phyloP scores from a whole-genome alignment of 2,888 invertebrate species.

The Lithophane leautieri region DNA sequence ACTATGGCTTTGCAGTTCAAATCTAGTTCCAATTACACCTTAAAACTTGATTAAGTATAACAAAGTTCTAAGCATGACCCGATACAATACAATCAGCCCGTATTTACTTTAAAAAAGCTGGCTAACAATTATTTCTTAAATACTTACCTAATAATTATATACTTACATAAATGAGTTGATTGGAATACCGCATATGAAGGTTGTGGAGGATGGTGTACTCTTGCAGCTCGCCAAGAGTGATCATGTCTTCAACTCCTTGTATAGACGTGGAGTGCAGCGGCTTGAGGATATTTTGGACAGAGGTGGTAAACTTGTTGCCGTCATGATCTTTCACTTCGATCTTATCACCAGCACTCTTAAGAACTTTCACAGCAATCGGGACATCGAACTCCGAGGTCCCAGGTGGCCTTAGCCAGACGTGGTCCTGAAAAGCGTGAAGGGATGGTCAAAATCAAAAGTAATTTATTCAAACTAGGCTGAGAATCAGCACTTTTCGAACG shows the following conservation, averaged over 20 bases:
- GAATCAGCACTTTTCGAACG: too few species aligned
- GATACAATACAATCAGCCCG: neutral
- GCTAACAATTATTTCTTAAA: neutral
- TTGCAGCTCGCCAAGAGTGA: slow-evolving; percentile 97
- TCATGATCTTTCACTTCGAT: slow-evolving; percentile 96
- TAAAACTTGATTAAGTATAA: neutral
- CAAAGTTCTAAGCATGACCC: neutral
- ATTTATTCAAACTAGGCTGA: too few species aligned
- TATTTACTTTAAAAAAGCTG: neutral
- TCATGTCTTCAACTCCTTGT: slow-evolving; percentile 98
- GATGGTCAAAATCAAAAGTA: too few species aligned
- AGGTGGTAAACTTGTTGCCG: slow-evolving; percentile 92
- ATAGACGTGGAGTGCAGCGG: slow-evolving; percentile 95
- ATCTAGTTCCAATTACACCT: too few species aligned
- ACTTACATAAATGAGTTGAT: slow-evolving; percentile 97
- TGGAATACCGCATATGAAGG: slow-evolving; percentile 96
- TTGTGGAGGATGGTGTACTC: slow-evolving; percentile 98
- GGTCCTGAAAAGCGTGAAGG: slow-evolving; percentile 89
- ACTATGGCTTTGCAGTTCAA: too few species aligned
- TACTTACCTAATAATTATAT: neutral
- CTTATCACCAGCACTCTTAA: slow-evolving; percentile 93
- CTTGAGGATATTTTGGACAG: slow-evolving; percentile 91
- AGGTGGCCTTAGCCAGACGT: slow-evolving; percentile 96
- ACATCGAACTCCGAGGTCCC: slow-evolving; percentile 94
- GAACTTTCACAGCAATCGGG: slow-evolving; percentile 95